A percentile compares a stretch with the other conserved stretches of the same genome.
These are phyloP conservation scores for Serripes groenlandicus DNA, from an alignment of 2,888 invertebrate genomes.

Conservation along the genomic window DNA sequence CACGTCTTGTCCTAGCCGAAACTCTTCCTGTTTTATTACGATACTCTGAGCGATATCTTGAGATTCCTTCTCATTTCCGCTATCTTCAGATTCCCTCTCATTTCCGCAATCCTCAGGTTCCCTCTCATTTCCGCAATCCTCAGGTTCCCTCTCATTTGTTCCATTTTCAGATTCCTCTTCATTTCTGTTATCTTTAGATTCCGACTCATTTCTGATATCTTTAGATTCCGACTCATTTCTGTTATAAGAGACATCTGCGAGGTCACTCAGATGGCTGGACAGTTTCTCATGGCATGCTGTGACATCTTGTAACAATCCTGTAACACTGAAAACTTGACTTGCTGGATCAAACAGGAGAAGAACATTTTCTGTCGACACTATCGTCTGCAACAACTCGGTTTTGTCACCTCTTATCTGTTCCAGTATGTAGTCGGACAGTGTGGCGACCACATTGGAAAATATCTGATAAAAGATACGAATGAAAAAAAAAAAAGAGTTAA, in stretches of 20 bases:
- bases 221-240: not conserved
- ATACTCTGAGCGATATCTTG: not conserved
- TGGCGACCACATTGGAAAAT: slow-evolving; percentile 71
- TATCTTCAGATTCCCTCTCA: not conserved
- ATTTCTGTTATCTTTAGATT: not conserved
- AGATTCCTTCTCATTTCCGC: not conserved
- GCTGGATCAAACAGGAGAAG: slow-evolving; percentile 11
- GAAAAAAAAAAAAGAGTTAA: not conserved
- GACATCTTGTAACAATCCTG: slow-evolving; percentile 40
- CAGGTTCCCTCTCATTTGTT: not conserved
- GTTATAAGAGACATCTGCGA: too few species aligned
- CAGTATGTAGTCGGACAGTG: slow-evolving; percentile 65
- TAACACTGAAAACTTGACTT: slow-evolving; percentile 22
- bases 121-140: not conserved
- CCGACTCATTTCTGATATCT: not conserved
- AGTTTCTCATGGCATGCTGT: slow-evolving; percentile 17
- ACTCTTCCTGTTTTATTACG: not conserved
- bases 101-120: not conserved
- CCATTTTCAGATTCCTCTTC: not conserved
- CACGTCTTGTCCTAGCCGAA: too few species aligned
- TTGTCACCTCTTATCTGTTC: slow-evolving; percentile 67
- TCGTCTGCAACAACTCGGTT: slow-evolving; percentile 58
- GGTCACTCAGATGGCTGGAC: not conserved
- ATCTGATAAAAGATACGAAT: slow-evolving; percentile 69
- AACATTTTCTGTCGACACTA: slow-evolving; percentile 30